phyloP scores from a whole-genome alignment of 2,797 vertebrate species.

The Coendou prehensilis region DNA sequence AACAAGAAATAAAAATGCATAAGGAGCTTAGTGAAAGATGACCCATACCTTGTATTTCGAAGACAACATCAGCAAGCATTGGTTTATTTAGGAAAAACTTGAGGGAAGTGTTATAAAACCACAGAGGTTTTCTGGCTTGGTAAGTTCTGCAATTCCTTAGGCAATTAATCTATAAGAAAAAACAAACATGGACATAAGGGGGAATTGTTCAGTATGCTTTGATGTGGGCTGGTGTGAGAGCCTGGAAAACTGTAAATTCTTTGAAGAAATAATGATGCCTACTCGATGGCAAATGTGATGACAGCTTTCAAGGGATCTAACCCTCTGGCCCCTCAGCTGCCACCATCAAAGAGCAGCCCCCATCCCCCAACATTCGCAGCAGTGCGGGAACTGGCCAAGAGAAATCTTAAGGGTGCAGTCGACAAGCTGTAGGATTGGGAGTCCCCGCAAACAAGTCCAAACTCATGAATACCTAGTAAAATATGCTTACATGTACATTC shows the following conservation, averaged over 20 bases:
- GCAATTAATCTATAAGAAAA: slow-evolving; percentile 83
- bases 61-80: slow-evolving; percentile 97
- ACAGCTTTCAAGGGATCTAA: background rate
- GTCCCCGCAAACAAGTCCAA: background rate
- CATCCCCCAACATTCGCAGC: rapidly evolving
- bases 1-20: background rate
- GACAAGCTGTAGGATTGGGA: background rate
- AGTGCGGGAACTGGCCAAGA: background rate
- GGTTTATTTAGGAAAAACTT: slow-evolving; percentile 97
- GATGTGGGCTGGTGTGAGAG: background rate
- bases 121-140: slow-evolving; percentile 84
- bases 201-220: background rate
- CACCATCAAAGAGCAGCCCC: background rate
- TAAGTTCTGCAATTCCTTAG: slow-evolving; percentile 86
- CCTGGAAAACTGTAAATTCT: background rate
- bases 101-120: slow-evolving; percentile 92
- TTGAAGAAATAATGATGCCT: background rate
- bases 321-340: background rate
- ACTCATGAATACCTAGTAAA: background rate
- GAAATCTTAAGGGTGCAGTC: background rate
- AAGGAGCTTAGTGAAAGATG: background rate
- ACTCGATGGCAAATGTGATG: background rate
- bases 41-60: slow-evolving; percentile 97
- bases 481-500: background rate
- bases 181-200: background rate